These are phyloP conservation scores for Spatula clypeata DNA, from an alignment of 2,797 vertebrate species.

Conservation along the genomic window DNA sequence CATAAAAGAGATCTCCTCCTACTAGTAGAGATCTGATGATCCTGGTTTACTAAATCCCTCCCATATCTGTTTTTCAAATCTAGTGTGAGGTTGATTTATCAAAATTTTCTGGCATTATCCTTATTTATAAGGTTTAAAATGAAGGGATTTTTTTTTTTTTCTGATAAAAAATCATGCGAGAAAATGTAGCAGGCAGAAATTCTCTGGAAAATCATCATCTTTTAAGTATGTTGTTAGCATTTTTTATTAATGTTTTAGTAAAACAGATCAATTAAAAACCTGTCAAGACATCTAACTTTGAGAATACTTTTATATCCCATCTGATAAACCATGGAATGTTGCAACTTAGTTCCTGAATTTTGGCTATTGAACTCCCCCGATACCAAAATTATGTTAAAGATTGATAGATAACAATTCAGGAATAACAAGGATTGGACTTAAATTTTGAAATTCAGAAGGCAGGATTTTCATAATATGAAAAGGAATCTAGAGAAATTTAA, in stretches of 20 bases:
- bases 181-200: background rate
- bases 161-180: background rate
- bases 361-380: background rate
- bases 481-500: background rate
- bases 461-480: background rate
- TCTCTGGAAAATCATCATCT: background rate
- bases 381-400: background rate
- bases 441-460: background rate
- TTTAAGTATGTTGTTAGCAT: background rate
- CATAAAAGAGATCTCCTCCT: background rate
- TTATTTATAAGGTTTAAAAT: background rate
- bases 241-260: background rate
- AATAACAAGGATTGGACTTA: background rate
- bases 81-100: background rate
- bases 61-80: background rate
- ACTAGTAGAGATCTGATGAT: background rate
- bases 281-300: background rate
- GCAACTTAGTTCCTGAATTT: background rate
- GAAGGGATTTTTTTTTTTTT: background rate
- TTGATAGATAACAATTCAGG: background rate
- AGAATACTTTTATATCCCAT: background rate
- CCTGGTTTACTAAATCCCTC: background rate
- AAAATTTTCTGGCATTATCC: background rate
- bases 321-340: background rate
- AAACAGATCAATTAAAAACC: background rate